Percentiles rank a stretch among this genome's conserved stretches.
phyloP scores from a whole-genome alignment of 2,113 vertebrate species.

The Albula glossodonta region DNA sequence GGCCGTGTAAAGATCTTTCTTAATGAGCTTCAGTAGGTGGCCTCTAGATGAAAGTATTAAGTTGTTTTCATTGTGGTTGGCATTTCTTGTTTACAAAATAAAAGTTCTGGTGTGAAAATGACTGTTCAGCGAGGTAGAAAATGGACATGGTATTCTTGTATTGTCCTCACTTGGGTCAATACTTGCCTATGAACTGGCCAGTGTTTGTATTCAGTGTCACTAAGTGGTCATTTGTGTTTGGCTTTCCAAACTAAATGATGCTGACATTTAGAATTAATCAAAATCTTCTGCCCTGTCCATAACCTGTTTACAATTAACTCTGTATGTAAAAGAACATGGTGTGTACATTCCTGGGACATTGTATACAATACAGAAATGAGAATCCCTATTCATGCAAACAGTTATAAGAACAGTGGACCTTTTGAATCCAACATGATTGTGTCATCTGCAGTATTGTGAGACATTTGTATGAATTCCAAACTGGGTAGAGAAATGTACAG shows the following conservation, averaged over 20 bases:
- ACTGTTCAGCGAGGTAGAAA: background rate
- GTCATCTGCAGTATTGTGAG: background rate
- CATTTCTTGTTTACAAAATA: conserved; percentile 27
- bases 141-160: background rate
- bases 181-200: background rate
- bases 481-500: background rate
- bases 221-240: background rate
- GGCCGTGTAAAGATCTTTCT: conserved; percentile 3
- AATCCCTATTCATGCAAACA: background rate
- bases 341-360: background rate
- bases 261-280: background rate
- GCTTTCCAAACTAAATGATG: conserved; percentile 3
- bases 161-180: background rate
- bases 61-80: conserved; percentile 26
- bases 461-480: background rate
- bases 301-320: background rate
- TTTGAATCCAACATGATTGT: background rate
- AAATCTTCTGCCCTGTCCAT: background rate
- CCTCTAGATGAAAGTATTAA: conserved; percentile 21
- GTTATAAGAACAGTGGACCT: background rate
- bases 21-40: conserved; percentile 25
- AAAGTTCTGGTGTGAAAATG: conserved; percentile 14
- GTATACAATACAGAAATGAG: background rate
- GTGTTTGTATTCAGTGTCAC: background rate
- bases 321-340: background rate